Percentiles rank a stretch among this genome's conserved stretches.
Evolutionary conservation across 2,888 invertebrate genomes (phyloP).

Genomic region (Euproctis similis): DNA sequence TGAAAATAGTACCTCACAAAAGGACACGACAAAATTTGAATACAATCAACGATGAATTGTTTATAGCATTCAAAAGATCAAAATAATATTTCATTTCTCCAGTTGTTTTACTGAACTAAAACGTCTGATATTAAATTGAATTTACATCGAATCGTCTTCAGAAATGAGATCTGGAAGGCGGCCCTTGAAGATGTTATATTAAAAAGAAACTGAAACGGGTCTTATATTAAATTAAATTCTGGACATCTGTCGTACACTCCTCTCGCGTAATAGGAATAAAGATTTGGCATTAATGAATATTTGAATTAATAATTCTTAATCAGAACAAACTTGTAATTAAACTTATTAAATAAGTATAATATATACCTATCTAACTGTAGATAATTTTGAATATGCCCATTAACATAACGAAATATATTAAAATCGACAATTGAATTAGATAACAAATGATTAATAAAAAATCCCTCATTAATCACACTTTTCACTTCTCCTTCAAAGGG

Average conservation of each 20-base stretch:
- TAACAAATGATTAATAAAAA: too few relatives aligned
- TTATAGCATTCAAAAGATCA: constrained; percentile 28
- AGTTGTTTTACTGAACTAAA: constrained; percentile 31
- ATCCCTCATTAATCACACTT: too few relatives aligned
- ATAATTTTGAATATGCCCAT: too few relatives aligned
- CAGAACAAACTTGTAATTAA: constrained; percentile 27
- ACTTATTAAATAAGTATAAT: constrained; percentile 14
- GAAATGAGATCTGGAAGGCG: constrained; percentile 36
- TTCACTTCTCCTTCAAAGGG: too few relatives aligned
- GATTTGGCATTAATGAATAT: constrained; percentile 59
- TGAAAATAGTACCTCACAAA: constrained; percentile 10
- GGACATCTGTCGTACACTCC: constrained; percentile 70
- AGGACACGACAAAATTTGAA: constrained; percentile 4
- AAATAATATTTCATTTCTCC: constrained; percentile 32
- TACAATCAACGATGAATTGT: constrained; percentile 30
- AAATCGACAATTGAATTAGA: too few relatives aligned
- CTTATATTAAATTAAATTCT: constrained; percentile 62
- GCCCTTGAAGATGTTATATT: constrained; percentile 49
- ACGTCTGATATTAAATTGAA: constrained; percentile 43
- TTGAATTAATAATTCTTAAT: constrained; percentile 42
- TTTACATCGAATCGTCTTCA: constrained; percentile 44
- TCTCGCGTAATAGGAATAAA: constrained; percentile 39
- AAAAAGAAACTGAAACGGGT: constrained; percentile 55
- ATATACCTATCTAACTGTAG: too few relatives aligned
- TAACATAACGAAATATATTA: too few relatives aligned